These are phyloP conservation scores for Ctenochaetus hawaiiensis DNA, from an alignment of 2,797 vertebrate species.

Conservation along the genomic window DNA sequence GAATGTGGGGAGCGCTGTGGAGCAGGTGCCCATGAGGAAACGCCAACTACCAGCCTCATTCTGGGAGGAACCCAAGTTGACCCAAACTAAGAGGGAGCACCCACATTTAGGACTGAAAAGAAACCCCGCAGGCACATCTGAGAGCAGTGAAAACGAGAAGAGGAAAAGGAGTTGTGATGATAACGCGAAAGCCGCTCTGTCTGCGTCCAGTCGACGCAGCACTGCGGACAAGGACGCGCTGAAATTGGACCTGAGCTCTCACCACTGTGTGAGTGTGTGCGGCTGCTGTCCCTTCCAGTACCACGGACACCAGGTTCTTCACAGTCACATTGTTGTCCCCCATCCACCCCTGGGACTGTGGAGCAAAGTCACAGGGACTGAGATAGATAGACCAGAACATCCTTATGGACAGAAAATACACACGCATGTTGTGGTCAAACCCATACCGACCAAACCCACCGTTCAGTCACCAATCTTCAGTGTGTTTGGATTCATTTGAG, in stretches of 20 bases:
- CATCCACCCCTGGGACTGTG: constrained; percentile 87
- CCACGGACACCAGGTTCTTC: constrained; percentile 90
- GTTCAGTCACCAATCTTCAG: constrained; percentile 92
- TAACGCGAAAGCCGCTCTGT: constrained; percentile 64
- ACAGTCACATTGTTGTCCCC: constrained; percentile 84
- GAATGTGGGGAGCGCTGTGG: constrained; percentile 67
- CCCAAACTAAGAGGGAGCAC: constrained; percentile 72
- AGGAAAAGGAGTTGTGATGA: constrained; percentile 72
- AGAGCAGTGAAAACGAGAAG: constrained; percentile 67
- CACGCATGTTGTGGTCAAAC: constrained; percentile 95
- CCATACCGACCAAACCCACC: constrained; percentile 95
- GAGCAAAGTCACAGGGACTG: constrained; percentile 83
- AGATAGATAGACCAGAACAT: constrained; percentile 75
- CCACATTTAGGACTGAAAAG: constrained; percentile 74
- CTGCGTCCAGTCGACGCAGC: constrained; percentile 58
- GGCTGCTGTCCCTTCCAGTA: constrained; percentile 92
- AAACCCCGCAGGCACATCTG: constrained; percentile 50
- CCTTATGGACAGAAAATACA: constrained; percentile 87
- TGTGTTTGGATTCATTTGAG: constrained; percentile 94
- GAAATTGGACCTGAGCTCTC: constrained; percentile 81
- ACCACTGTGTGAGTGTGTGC: constrained; percentile 85
- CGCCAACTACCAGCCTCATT: constrained; percentile 97
- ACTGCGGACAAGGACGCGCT: constrained; percentile 84
- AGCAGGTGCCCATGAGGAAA: constrained; percentile 97
- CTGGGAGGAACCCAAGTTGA: constrained; percentile 94